phyloP scores from a whole-genome alignment of 1,140 invertebrate species.

The Acromyrmex heyeri region DNA sequence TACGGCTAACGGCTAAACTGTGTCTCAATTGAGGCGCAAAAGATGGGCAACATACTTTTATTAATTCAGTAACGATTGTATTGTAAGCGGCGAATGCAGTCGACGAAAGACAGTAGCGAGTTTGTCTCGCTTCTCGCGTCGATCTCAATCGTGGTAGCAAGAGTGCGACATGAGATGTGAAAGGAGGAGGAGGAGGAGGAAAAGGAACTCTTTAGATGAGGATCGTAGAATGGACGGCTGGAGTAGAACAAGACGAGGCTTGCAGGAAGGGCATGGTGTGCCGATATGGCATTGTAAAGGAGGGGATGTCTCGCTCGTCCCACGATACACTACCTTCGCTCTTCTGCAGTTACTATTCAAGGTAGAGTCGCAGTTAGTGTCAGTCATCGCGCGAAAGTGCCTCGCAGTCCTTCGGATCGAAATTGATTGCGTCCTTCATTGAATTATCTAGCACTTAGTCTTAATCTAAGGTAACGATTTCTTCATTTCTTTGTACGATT shows the following conservation, averaged over 20 bases:
- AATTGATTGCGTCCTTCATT: background rate
- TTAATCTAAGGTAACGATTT: conserved; percentile 57
- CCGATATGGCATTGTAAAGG: conserved; percentile 45
- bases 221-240: conserved; percentile 40
- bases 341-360: conserved; percentile 47
- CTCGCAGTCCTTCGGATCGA: conserved; percentile 47
- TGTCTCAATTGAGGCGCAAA: conserved; percentile 14
- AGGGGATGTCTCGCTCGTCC: conserved; percentile 66
- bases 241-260: conserved; percentile 34
- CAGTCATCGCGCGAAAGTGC: conserved; percentile 62
- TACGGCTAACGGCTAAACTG: background rate
- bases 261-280: conserved; percentile 43
- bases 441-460: conserved; percentile 6
- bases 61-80: background rate
- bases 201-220: conserved; percentile 61
- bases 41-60: conserved; percentile 18
- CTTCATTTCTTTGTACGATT: background rate
- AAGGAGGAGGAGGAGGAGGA: conserved; percentile 51
- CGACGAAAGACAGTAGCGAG: background rate
- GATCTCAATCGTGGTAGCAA: background rate
- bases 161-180: conserved; percentile 45
- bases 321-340: conserved; percentile 63
- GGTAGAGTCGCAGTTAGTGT: conserved; percentile 39
- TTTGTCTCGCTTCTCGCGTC: background rate
- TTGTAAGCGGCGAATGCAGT: conserved; percentile 9